These are phyloP conservation scores for Cyphomyrus discorhynchus DNA, from an alignment of 2,113 vertebrate genomes.

Conservation along the genomic window DNA sequence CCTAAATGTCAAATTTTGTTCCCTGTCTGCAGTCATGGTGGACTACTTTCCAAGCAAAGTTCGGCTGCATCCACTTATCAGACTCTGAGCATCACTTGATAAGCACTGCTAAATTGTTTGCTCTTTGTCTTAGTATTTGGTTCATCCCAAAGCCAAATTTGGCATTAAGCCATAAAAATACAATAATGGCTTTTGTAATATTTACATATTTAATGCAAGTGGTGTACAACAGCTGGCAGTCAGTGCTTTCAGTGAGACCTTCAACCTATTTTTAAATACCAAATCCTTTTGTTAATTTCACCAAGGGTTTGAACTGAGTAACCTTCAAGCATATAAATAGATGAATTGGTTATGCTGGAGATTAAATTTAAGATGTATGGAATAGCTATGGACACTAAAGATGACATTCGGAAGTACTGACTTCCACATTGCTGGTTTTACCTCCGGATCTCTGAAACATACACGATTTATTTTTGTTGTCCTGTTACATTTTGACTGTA, in stretches of 20 bases:
- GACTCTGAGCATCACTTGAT: background rate
- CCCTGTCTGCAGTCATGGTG: background rate
- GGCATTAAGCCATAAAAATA: background rate
- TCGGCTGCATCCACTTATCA: background rate
- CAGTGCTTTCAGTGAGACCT: background rate
- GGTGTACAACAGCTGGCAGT: background rate
- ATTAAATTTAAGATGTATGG: background rate
- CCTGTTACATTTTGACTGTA: background rate
- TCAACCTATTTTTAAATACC: background rate
- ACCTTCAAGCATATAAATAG: background rate
- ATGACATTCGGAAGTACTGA: background rate
- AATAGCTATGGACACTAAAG: background rate
- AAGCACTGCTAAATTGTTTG: background rate
- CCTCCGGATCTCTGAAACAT: background rate
- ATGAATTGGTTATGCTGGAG: background rate
- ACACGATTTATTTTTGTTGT: background rate
- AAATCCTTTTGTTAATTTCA: background rate
- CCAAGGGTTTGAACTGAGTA: background rate
- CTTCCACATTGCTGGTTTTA: background rate
- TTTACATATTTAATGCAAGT: background rate
- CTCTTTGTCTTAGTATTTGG: background rate
- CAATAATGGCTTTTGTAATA: background rate
- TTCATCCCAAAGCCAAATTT: background rate
- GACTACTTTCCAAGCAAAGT: background rate
- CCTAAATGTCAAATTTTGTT: background rate